Evolutionary conservation across 2,113 vertebrate genomes (phyloP).

Genomic region (Oryzias melastigma): DNA sequence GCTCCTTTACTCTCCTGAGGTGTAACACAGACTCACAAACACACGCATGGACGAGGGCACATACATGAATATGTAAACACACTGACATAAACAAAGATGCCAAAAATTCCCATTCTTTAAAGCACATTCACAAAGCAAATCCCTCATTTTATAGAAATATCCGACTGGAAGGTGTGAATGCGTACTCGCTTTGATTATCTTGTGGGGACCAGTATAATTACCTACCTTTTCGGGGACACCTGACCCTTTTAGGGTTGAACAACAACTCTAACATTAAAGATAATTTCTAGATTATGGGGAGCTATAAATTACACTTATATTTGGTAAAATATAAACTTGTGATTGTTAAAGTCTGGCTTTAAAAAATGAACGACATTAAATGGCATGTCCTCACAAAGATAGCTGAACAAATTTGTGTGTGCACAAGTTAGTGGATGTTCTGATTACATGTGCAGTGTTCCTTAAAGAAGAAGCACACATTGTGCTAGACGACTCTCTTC

Average conservation of each 20-base stretch:
- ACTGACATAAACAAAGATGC: constrained; percentile 24
- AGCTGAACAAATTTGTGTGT: neutral
- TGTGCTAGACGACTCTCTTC: neutral
- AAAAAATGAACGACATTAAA: too few relatives aligned
- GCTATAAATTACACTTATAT: too few relatives aligned
- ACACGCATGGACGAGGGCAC: constrained; percentile 31
- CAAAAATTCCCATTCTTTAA: constrained; percentile 10
- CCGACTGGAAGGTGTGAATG: constrained; percentile 33
- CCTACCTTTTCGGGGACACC: too few relatives aligned
- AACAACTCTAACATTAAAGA: too few relatives aligned
- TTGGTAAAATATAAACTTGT: too few relatives aligned
- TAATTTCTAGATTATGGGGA: too few relatives aligned
- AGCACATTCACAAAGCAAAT: constrained; percentile 55
- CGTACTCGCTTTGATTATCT: constrained; percentile 6
- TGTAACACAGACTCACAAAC: constrained; percentile 49
- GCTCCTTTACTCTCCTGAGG: constrained; percentile 68
- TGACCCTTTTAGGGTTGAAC: too few relatives aligned
- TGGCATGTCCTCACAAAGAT: too few relatives aligned
- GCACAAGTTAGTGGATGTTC: constrained; percentile 17
- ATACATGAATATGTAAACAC: constrained; percentile 24
- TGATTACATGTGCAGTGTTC: constrained; percentile 23
- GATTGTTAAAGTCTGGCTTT: too few relatives aligned
- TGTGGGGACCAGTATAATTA: too few relatives aligned
- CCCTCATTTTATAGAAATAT: constrained; percentile 49
- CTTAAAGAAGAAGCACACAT: neutral